These are phyloP conservation scores for Clostera curtula DNA, from an alignment of 2,888 invertebrate species.

Conservation along the genomic window DNA sequence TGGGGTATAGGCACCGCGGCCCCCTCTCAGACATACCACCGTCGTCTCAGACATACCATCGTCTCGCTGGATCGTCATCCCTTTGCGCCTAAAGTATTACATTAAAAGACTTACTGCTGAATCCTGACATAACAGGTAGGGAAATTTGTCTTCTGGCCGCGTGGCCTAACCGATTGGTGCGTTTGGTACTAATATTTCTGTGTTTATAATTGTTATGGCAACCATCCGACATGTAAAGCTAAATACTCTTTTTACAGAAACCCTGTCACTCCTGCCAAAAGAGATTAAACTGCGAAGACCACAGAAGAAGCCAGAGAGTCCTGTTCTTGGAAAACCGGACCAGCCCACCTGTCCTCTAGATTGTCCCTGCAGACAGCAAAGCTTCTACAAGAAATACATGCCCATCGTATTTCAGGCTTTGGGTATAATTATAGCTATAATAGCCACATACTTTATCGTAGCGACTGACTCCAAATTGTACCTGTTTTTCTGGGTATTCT, in stretches of 20 bases:
- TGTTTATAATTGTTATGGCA: too few species aligned
- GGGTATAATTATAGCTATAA: conserved; percentile 48
- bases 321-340: conserved; percentile 2
- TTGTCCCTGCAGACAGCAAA: conserved; percentile 33
- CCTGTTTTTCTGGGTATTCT: conserved; percentile 56
- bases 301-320: conserved; percentile 6
- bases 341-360: conserved; percentile 29
- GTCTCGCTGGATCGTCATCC: too few species aligned
- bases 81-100: too few species aligned
- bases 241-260: conserved; percentile 29
- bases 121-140: too few species aligned
- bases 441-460: conserved; percentile 53
- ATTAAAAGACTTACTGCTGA: too few species aligned
- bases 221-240: too few species aligned
- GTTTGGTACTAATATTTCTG: too few species aligned
- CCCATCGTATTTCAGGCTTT: conserved; percentile 38
- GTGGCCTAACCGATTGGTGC: too few species aligned
- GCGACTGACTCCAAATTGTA: conserved; percentile 55
- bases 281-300: conserved; percentile 2
- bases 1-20: too few species aligned
- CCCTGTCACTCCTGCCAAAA: conserved; percentile 12
- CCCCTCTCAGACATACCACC: too few species aligned
- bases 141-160: too few species aligned
- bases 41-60: too few species aligned
- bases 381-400: conserved; percentile 9